Conservation (phyloP, 2,888 invertebrate species). For the Patella ulyssiponensis region DNA sequence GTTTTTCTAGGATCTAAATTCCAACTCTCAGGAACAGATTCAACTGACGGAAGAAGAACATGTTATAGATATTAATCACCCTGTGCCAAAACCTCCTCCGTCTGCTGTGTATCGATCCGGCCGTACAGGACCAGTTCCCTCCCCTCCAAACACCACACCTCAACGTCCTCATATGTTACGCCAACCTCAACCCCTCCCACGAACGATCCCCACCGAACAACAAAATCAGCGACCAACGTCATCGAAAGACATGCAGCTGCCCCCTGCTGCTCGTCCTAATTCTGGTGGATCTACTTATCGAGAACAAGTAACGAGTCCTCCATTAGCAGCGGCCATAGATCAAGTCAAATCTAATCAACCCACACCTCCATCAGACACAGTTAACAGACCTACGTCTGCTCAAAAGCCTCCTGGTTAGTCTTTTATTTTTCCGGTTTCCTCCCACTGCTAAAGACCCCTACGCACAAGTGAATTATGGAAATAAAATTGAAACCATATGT, state of each 20-base stretch:
- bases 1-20: neutral
- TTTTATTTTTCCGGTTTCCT: too few species aligned
- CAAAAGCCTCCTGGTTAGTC: slow-evolving; percentile 53
- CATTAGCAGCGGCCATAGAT: slow-evolving; percentile 26
- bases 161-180: slow-evolving; percentile 46
- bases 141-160: slow-evolving; percentile 43
- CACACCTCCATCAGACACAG: slow-evolving; percentile 25
- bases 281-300: slow-evolving; percentile 18
- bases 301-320: slow-evolving; percentile 12
- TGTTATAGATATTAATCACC: neutral
- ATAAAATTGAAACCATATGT: too few species aligned
- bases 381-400: slow-evolving; percentile 52
- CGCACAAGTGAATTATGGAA: too few species aligned
- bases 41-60: neutral
- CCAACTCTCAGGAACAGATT: neutral
- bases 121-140: slow-evolving; percentile 42
- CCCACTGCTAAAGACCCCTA: too few species aligned
- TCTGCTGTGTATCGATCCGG: slow-evolving; percentile 29
- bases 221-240: slow-evolving; percentile 16
- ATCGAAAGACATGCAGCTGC: slow-evolving; percentile 15
- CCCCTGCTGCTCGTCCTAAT: slow-evolving; percentile 24
- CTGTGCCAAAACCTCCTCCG: slow-evolving; percentile 22
- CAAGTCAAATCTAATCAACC: slow-evolving; percentile 38
- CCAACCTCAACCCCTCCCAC: slow-evolving; percentile 52
- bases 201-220: slow-evolving; percentile 41